phyloP scores from a whole-genome alignment of 2,888 invertebrate species.

The Standfussiana lucernea region DNA sequence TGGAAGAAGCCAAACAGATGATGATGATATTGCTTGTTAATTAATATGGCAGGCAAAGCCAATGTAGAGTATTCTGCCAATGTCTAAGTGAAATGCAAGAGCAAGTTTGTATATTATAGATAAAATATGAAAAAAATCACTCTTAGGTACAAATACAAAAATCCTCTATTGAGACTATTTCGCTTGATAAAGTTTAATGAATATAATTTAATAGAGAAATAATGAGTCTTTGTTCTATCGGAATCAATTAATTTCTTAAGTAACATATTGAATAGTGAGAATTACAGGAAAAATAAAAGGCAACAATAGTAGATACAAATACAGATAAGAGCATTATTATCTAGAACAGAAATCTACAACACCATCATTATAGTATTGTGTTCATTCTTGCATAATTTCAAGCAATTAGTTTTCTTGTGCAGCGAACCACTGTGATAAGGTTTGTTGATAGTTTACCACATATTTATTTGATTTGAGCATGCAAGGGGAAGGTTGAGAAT shows the following conservation, averaged over 20 bases:
- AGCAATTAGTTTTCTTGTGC: conserved; percentile 4
- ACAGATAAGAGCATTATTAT: conserved; percentile 31
- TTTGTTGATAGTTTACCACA: background rate
- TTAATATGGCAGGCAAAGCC: background rate
- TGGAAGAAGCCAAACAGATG: background rate
- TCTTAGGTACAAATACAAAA: background rate
- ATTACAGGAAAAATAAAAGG: conserved; percentile 35
- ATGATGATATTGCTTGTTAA: background rate
- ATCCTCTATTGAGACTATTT: background rate
- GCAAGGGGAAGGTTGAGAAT: background rate
- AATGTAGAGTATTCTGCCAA: background rate
- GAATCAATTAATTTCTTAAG: conserved; percentile 11
- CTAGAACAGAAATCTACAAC: conserved; percentile 11
- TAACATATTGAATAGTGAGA: background rate
- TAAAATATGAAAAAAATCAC: background rate
- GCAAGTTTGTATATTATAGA: background rate
- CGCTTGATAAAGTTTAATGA: background rate
- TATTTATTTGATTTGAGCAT: background rate
- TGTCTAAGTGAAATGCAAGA: background rate
- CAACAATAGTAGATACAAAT: conserved; percentile 10
- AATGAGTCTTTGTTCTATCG: conserved; percentile 9
- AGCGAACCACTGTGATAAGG: background rate
- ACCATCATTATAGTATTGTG: background rate
- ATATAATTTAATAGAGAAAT: background rate
- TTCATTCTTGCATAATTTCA: conserved; percentile 13